Percentiles rank a stretch among this genome's conserved stretches.
phyloP scores from a whole-genome alignment of 92 coral and sea anemone species.

The Desmophyllum pertusum region DNA sequence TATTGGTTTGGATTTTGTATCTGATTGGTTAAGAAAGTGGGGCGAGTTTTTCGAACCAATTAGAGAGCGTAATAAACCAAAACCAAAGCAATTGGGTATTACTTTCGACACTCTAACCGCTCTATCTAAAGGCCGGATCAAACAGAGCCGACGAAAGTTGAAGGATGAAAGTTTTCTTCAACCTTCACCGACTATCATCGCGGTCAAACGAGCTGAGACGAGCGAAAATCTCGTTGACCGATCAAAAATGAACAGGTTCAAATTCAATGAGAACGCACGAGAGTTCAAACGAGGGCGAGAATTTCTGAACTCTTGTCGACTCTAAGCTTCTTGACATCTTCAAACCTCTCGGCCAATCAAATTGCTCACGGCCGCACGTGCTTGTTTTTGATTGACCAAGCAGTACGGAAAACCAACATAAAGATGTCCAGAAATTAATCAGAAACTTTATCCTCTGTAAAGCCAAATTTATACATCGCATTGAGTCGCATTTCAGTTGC shows the following conservation, averaged over 20 bases:
- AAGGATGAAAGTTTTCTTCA: not conserved
- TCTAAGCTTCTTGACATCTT: not conserved
- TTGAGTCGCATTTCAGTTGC: too few species aligned
- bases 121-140: too few species aligned
- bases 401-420: not conserved
- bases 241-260: too few species aligned
- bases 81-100: too few species aligned
- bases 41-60: too few species aligned
- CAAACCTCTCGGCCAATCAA: constrained; percentile 6
- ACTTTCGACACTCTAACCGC: too few species aligned
- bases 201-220: not conserved
- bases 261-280: too few species aligned
- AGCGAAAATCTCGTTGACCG: too few species aligned
- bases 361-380: not conserved
- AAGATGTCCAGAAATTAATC: not conserved
- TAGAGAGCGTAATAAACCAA: too few species aligned
- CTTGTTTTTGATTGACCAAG: not conserved
- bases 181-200: not conserved
- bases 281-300: not conserved
- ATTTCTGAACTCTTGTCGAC: not conserved
- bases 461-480: too few species aligned
- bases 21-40: too few species aligned
- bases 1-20: too few species aligned
- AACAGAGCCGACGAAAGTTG: not conserved
- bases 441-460: not conserved